Conservation (phyloP, 1,140 invertebrate genomes). For the Zaprionus ornatus region DNA sequence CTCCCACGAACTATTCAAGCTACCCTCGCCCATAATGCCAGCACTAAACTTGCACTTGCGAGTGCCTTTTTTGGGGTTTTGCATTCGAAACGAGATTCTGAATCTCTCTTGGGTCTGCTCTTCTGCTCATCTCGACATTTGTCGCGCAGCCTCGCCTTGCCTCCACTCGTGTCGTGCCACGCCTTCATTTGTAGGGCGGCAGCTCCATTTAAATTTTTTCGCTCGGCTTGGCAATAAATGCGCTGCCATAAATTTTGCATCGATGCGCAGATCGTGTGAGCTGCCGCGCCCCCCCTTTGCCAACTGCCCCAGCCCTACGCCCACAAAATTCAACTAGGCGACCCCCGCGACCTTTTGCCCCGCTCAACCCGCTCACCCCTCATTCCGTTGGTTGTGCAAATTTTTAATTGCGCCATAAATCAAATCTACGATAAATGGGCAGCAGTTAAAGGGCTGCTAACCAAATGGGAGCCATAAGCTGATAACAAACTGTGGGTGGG, state of each 20-base stretch:
- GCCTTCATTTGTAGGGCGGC: conserved; percentile 25
- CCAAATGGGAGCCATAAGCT: conserved; percentile 81
- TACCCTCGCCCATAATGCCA: conserved; percentile 25
- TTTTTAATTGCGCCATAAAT: conserved; percentile 81
- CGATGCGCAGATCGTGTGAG: conserved; percentile 59
- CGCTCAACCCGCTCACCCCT: conserved; percentile 5
- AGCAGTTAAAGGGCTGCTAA: conserved; percentile 81
- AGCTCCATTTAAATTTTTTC: conserved; percentile 66
- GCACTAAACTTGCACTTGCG: conserved; percentile 51
- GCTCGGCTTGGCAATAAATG: conserved; percentile 67
- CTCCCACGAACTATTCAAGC: neutral
- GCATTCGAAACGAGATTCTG: conserved; percentile 32
- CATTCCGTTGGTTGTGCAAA: conserved; percentile 43
- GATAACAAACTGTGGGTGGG: conserved; percentile 59
- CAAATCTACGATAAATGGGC: conserved; percentile 79
- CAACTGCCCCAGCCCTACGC: conserved; percentile 17
- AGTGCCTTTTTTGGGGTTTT: conserved; percentile 48
- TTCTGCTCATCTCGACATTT: neutral
- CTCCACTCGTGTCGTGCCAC: conserved; percentile 43
- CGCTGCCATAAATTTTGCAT: conserved; percentile 75
- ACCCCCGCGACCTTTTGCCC: neutral
- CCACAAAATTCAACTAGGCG: conserved; percentile 7
- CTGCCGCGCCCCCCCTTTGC: conserved; percentile 20
- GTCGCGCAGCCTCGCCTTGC: too few species aligned
- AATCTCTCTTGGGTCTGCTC: conserved; percentile 18